Evolutionary conservation across 2,113 vertebrate genomes (phyloP), one percentile per base, ranked within the genome.

Genomic region (Cyanoramphus novaezelandiae): DNA sequence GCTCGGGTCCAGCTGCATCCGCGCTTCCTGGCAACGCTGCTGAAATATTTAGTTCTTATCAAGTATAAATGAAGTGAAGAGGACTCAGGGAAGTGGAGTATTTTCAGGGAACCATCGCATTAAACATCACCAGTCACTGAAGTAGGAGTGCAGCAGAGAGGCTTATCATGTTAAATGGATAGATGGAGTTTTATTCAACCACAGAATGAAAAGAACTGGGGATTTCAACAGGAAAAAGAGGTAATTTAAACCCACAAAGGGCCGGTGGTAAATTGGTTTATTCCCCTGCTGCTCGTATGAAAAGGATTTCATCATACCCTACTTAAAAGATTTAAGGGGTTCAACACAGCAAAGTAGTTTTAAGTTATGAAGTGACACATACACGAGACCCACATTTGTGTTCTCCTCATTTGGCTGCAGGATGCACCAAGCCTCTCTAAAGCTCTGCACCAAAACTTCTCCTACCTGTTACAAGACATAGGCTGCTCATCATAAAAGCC

Each of bases 321-420:
- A 21, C 75, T 65, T 83, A 6, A 24, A 65, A 83, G 82, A 83
- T n/a, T 82, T 31, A 60, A 79, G 68, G 44, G 53, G 28, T 11
- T 43, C n/a, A 53, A 37, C 19, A 31, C 1, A 5, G 33, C 18
- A 11, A 60, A 59, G 50, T 0, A 35, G 37, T 24, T 90, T 50
- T 9, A 60, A 83, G 82, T 27, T 25, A 11, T 3, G 43, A 19
- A 74, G 57, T 18, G 13, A 49, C 0, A 37, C 1, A 62, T 33
- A 52, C 43, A 5, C 0, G 1, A 41, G 70, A 20, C 6, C 19
- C 43, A 11, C 1, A 6, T 15, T 35, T 25, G n/a, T 8, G 25
- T 39, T 19, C 68, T 18, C 70, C 43, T 29, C 29, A 0, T 24
- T 43, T 20, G 19, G 39, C 76, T 8, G 41, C 52, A 13, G 2